Evolutionary conservation across 2,888 invertebrate species (phyloP), one percentile per base, ranked within the genome.

Genomic region (Macrophya alboannulata): DNA sequence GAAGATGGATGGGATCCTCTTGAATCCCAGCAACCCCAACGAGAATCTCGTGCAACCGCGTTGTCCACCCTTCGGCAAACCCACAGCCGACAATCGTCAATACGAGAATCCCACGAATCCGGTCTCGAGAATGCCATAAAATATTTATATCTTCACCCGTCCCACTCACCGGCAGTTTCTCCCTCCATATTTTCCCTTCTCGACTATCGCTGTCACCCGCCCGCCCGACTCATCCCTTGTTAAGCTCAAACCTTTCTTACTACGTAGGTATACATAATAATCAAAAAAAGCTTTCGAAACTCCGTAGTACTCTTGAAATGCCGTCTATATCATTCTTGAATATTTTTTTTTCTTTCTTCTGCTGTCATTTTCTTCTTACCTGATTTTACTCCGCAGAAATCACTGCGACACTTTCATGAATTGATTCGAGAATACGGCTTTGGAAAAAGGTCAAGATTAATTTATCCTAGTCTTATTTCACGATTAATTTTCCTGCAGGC

Each of bases 11-110:
- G 90, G 87, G 87, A 88, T 87, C 86, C 86, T 86, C 88, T 90
- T 85, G 91, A 90, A 90, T 90, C 89, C 88, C 87, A 88, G 90
- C 88, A 90, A 89, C 91, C 91, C 90, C 90, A 90, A 90, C 90
- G 88, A 87, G 87, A 84, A 86, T 86, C 87, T 89, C 90, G 91
- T 89, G 87, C 89, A 88, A 71, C 68, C 48, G 48, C 68, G 83
- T 51, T 65, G 31, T 65, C 48, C 45, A 48, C 43, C 83, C 45
- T 62, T 43, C 48, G 25, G 65, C 71, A 51, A 68, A 43, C 45
- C 83, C 45, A 17, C 83, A 48, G 81, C 65, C 62, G 62, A 62
- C 65, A 83, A 83, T 68, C 83, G 83, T 37, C 45, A 43, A 83
- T 62, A 65, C 68, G 31, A 45, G 83, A 51, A 83, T 68, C 48